A percentile compares a stretch with the other conserved stretches of the same genome.
These are phyloP conservation scores for Cyphotilapia sp. DNA, from an alignment of 2,113 vertebrate genomes.

Conservation along the genomic window DNA sequence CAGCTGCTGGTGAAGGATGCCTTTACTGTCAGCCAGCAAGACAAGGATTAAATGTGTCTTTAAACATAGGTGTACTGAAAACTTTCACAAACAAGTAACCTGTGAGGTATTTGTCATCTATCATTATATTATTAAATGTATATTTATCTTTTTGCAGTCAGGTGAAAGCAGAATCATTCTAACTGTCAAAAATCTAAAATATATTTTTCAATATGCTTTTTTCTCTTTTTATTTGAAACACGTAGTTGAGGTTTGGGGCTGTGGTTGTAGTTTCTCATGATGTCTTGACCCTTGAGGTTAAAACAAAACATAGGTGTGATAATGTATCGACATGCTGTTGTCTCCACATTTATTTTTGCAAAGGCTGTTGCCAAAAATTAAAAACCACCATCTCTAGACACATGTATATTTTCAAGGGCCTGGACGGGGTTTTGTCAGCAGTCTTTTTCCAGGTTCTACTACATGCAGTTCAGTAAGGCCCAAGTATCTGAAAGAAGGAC, in stretches of 20 bases:
- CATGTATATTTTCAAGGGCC: neutral
- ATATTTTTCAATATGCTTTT: neutral
- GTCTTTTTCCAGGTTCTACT: neutral
- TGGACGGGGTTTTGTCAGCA: neutral
- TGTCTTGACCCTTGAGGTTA: neutral
- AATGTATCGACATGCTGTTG: neutral
- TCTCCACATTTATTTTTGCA: neutral
- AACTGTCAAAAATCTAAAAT: fast-evolving
- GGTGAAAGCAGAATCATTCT: neutral
- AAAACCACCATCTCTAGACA: neutral
- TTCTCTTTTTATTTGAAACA: neutral
- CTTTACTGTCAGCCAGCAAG: neutral
- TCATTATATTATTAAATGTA: neutral
- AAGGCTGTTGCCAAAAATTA: neutral
- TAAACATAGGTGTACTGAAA: neutral
- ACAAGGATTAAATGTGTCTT: neutral
- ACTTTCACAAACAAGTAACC: neutral
- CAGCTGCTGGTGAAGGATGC: neutral
- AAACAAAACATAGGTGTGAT: neutral
- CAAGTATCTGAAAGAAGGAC: neutral
- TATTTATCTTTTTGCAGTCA: neutral
- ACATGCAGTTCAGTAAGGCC: neutral
- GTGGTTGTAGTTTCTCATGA: neutral
- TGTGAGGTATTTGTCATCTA: neutral
- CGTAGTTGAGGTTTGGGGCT: neutral